phyloP scores from a whole-genome alignment of 92 coral and sea anemone genomes.

The Palythoa grandiflora region DNA sequence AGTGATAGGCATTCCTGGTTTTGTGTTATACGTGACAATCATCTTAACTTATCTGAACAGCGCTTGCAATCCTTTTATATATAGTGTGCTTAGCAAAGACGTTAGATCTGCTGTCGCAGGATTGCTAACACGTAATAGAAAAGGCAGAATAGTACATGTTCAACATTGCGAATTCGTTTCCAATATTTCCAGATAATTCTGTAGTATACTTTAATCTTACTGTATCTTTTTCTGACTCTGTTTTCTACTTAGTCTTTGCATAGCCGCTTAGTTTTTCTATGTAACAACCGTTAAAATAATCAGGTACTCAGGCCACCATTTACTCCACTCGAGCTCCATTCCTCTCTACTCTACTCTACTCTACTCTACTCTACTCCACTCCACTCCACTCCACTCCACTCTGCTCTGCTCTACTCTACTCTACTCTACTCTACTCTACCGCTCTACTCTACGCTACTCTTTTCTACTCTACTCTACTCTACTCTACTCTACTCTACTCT shows the following conservation, averaged over 20 bases:
- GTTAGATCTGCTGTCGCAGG: constrained; percentile 63
- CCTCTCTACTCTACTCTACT: not conserved
- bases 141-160: not conserved
- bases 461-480: too few species aligned
- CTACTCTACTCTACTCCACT: not conserved
- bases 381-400: not conserved
- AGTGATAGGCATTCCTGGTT: constrained; percentile 33
- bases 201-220: not conserved
- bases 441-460: too few species aligned
- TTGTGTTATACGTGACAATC: constrained; percentile 56
- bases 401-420: too few species aligned
- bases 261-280: not conserved
- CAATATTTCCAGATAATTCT: not conserved
- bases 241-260: too few species aligned
- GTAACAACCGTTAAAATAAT: too few species aligned
- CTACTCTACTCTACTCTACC: not conserved
- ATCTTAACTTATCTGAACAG: constrained; percentile 78
- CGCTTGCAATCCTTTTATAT: constrained; percentile 76
- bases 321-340: too few species aligned
- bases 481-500: not conserved
- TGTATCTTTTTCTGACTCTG: not conserved
- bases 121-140: not conserved
- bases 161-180: not conserved
- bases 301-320: too few species aligned
- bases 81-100: constrained; percentile 70